Base-by-base conservation (phyloP, 2,888 invertebrate species). In the Eutolmus rufibarbis region DNA sequence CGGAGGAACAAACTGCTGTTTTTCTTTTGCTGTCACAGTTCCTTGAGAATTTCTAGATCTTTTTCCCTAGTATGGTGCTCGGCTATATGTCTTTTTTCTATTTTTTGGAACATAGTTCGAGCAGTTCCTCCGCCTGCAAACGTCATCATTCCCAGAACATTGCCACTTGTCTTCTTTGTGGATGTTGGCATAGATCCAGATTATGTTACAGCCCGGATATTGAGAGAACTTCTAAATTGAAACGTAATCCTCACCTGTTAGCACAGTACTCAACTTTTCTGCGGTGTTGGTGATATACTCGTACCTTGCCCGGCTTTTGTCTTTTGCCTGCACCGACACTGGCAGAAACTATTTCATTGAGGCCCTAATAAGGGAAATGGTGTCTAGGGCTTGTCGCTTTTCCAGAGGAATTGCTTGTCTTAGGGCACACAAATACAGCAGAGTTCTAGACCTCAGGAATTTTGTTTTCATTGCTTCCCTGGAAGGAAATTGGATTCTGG, bases 161-260 rank as follows among this genome's bases (percentile, higher is more conserved):
- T 78, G 37, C 78, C 78, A 78, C 78, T 78, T 78, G 46, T 78
- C 78, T 46, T 43, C 46, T 46, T 28, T 43, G 43, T 28, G 46
- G 23, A 28, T 19, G 78, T 43, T 78, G 78, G 78, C 78, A 46
- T 19, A 43, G 78, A 78, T 78, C 78, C 78, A 78, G 78, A 78
- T 78, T 78, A 78, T 78, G 78, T 78, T 78, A 78, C 78, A 78
- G 23, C 43, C 78, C 40, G 78, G 78, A 78, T 78, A 78, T 78
- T 78, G 78, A 43, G 78, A 23, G 78, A 78, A 78, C 78, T 76
- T 76, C 76, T 46, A 78, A 78, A 78, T 78, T 78, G 78, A 78
- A 78, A 78, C 78, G 78, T 78, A 78, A 78, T 78, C 78, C 78
- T 78, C 78, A 78, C 78, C 78, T 78, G 78, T 78, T 78, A 78